Conservation (phyloP, 30 jellyfish, hydroid and myxozoan genomes). For the Aurelia sp. region DNA sequence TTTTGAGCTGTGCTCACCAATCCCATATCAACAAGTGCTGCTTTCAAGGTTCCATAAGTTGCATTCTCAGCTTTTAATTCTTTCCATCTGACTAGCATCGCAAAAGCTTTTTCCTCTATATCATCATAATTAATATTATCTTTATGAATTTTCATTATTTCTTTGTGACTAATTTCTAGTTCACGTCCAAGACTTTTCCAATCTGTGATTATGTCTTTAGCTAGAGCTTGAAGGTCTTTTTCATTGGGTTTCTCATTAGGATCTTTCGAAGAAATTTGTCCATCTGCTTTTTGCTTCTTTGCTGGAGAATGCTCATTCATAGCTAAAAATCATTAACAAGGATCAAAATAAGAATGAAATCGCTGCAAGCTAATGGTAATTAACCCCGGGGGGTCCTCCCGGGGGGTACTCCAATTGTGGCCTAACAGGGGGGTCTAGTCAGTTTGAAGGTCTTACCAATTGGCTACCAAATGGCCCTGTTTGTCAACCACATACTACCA, state of each 20-base stretch:
- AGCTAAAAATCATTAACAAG: too few species aligned
- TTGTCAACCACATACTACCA: too few species aligned
- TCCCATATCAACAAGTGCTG: constrained; percentile 61
- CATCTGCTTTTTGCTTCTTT: constrained; percentile 9
- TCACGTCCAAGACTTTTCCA: constrained; percentile 96
- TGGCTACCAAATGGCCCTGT: too few species aligned
- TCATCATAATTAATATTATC: constrained; percentile 93
- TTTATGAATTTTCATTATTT: constrained; percentile 73
- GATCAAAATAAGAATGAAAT: too few species aligned
- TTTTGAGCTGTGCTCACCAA: constrained; percentile 78
- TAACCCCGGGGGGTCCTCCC: too few species aligned
- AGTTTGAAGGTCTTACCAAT: too few species aligned
- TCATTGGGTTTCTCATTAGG: constrained; percentile 61
- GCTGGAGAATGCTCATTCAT: constrained; percentile 27
- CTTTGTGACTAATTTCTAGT: constrained; percentile 59
- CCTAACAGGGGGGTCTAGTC: too few species aligned
- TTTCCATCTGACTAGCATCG: constrained; percentile 90
- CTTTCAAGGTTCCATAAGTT: constrained; percentile 24
- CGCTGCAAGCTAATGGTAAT: too few species aligned
- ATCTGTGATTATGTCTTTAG: constrained; percentile 61
- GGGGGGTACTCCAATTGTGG: too few species aligned
- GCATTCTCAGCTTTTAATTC: constrained; percentile 59
- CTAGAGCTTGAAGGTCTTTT: constrained; percentile 70
- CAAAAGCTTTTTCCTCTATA: constrained; percentile 85
- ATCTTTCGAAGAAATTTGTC: constrained; percentile 5